Percentiles rank a stretch among this genome's conserved stretches.
These are phyloP conservation scores for Enteromius trimaculatus DNA, from an alignment of 2,797 vertebrate genomes.

Conservation along the genomic window DNA sequence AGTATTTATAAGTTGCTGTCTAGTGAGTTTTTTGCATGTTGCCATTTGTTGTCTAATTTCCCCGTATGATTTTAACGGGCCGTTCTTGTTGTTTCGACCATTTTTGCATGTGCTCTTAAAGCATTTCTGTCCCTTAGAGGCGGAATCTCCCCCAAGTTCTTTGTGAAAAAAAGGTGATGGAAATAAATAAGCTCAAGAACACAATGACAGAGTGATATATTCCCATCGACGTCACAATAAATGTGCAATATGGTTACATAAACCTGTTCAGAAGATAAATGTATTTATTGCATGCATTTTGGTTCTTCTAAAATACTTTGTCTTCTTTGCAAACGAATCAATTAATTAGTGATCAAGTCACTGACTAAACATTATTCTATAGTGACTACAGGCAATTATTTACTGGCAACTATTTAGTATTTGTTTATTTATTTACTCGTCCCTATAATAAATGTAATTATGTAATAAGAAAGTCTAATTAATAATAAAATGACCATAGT, in stretches of 20 bases:
- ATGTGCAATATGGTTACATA: slow-evolving; percentile 45
- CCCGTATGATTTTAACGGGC: slow-evolving; percentile 56
- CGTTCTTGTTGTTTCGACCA: slow-evolving; percentile 70
- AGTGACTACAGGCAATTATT: not conserved
- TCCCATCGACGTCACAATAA: slow-evolving; percentile 38
- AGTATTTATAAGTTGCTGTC: slow-evolving; percentile 85
- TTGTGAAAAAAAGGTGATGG: slow-evolving; percentile 72
- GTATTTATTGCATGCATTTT: not conserved
- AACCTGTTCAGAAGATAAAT: not conserved
- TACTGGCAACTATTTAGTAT: not conserved
- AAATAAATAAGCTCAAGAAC: slow-evolving; percentile 76
- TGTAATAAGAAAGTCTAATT: not conserved
- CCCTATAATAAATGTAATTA: not conserved
- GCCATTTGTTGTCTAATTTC: slow-evolving; percentile 69
- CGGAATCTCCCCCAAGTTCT: slow-evolving; percentile 67
- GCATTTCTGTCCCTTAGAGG: slow-evolving; percentile 70
- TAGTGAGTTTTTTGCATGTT: slow-evolving; percentile 74
- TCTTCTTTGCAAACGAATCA: not conserved
- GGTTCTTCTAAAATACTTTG: not conserved
- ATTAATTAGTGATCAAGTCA: not conserved
- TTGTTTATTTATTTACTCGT: not conserved
- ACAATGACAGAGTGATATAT: slow-evolving; percentile 57
- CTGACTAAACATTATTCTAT: slow-evolving; percentile 1
- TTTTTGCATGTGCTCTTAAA: slow-evolving; percentile 75
- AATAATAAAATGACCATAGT: not conserved